Evolutionary conservation across 2,888 invertebrate species (phyloP), one percentile per base, ranked within the genome.

Genomic region (Nomada fucata): DNA sequence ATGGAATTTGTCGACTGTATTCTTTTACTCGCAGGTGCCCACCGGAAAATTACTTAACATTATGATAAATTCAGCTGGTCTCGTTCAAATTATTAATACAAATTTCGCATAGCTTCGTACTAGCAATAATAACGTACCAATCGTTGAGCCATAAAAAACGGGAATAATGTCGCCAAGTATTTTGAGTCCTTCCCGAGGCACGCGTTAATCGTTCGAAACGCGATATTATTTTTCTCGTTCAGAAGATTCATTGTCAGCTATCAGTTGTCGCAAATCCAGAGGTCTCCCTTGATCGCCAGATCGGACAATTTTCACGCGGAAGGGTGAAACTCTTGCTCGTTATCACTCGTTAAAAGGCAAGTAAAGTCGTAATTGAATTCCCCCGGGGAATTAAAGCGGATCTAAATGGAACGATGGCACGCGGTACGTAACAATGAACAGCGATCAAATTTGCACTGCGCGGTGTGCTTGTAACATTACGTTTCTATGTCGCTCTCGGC

Each of bases 361-460:
- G 76, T 75, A 61, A 78, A 61, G 55, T 76, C 75, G 61, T 50
- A 78, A 78, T 78, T 78, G 76, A 78, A 75, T 63, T 61, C 68
- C n/a, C 61, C 61, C 3, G n/a, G 50, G 50, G 29, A 68, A 60
- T 74, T 26, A 50, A 55, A 76, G 67, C 79, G 63, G 76, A 57
- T 69, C 64, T 76, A 76, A 76, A 68, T 67, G 60, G 64, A 52
- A 36, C 57, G 64, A 67, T n/a, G 67, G 55, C 47, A 47, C 57
- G 26, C 70, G 57, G 20, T 64, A 26, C 67, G 78, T 53, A 50
- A 23, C 60, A 18, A 53, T 20, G 20, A 9, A 67, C 61, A 36
- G 70, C 67, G 64, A 76, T 77, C 71, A 71, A 79, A 74, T 79
- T 79, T 71, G 60, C 65, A 77, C 53, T 61, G 60, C 65, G n/a